Percentiles rank a stretch among this genome's conserved stretches.
phyloP scores from a whole-genome alignment of 2,797 vertebrate species.

The Chaenodraco wilsoni region DNA sequence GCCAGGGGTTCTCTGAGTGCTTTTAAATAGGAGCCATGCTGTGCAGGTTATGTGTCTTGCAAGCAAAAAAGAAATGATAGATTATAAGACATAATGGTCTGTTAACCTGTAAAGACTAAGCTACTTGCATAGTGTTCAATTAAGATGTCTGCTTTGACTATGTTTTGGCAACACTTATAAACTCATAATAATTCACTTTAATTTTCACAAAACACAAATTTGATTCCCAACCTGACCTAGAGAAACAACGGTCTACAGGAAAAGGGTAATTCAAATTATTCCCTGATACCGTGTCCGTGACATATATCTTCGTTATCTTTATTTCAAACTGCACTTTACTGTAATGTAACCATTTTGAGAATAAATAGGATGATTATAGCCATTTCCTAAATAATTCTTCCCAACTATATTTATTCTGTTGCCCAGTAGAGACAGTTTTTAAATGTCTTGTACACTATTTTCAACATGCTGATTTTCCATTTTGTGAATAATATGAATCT shows the following conservation, averaged over 20 bases:
- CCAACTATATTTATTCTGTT: slow-evolving; percentile 67
- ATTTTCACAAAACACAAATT: slow-evolving; percentile 60
- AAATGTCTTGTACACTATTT: neutral
- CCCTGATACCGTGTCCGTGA: slow-evolving; percentile 50
- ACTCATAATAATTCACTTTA: slow-evolving; percentile 57
- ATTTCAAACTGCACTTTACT: slow-evolving; percentile 60
- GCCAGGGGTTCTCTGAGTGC: slow-evolving; percentile 37
- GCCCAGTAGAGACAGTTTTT: slow-evolving; percentile 54
- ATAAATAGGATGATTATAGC: slow-evolving; percentile 72
- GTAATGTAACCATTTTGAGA: slow-evolving; percentile 64
- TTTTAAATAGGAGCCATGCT: slow-evolving; percentile 32
- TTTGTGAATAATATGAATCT: slow-evolving; percentile 31
- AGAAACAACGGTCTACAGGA: slow-evolving; percentile 57
- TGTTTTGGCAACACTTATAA: slow-evolving; percentile 50
- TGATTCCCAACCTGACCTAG: slow-evolving; percentile 50
- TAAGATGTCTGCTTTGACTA: slow-evolving; percentile 1
- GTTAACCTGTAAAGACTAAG: slow-evolving; percentile 23
- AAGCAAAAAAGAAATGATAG: slow-evolving; percentile 17
- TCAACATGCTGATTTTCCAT: slow-evolving; percentile 12
- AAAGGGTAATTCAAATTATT: slow-evolving; percentile 65
- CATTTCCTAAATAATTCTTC: slow-evolving; percentile 70
- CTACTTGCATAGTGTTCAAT: slow-evolving; percentile 24
- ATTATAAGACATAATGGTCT: slow-evolving; percentile 31
- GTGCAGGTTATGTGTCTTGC: slow-evolving; percentile 34
- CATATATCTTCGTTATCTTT: slow-evolving; percentile 71